Conservation (phyloP, 2,888 invertebrate genomes). For the Deroplatys truncata region DNA sequence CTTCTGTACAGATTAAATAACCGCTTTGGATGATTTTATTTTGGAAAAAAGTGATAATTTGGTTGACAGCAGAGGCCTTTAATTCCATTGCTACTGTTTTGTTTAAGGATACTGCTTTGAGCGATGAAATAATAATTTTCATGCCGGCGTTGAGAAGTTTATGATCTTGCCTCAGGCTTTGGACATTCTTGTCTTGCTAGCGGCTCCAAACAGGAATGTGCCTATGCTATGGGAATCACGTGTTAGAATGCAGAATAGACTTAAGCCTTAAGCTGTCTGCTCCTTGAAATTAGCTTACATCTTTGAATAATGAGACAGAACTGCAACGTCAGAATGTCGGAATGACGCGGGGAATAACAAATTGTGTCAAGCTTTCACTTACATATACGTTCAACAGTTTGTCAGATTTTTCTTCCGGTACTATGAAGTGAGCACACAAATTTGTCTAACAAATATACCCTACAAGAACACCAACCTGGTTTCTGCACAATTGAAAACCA, state of each 20-base stretch:
- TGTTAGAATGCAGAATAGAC: background rate
- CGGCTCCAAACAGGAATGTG: background rate
- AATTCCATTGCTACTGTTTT: background rate
- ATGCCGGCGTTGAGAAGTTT: background rate
- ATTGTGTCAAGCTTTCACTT: no score
- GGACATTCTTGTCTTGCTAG: background rate
- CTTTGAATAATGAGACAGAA: background rate
- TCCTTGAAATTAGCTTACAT: background rate
- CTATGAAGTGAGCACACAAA: no score
- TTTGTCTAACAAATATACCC: no score
- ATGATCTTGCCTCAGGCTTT: background rate
- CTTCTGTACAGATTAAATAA: background rate
- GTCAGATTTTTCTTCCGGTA: no score
- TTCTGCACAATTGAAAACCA: no score
- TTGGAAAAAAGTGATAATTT: background rate
- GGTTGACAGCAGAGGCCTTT: background rate
- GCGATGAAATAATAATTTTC: background rate
- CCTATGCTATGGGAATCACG: no score
- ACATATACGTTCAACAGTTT: no score
- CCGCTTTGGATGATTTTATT: background rate
- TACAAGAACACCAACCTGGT: no score
- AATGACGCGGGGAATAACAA: no score
- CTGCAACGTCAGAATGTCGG: no score
- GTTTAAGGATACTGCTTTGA: background rate
- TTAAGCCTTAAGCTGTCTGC: background rate